Evolutionary conservation across 1,140 invertebrate genomes (phyloP), one percentile per base, ranked within the genome.

Genomic region (Sinonovacula constricta): DNA sequence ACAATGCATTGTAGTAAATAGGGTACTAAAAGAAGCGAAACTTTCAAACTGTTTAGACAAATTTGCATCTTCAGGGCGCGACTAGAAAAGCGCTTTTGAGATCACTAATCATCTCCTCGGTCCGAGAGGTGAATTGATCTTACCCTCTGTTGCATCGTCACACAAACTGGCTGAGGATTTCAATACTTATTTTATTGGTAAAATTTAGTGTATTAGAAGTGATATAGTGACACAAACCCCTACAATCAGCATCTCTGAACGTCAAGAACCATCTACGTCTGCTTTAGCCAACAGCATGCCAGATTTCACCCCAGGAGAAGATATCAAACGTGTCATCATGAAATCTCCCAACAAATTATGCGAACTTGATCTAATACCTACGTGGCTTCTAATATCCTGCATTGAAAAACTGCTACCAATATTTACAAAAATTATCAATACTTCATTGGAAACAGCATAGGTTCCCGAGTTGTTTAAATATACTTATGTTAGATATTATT

Each of bases 351-450:
- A 57, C 54, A 57, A 57, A 28, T 57, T 22, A n/a, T 57, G 72
- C 34, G 72, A 75, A 56, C 26, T 66, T 22, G 72, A 75, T 56
- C 72, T 39, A 22, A 31, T 75, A 34, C 60, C 62, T 36, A 75
- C 72, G 39, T 75, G 68, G 60, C 51, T 75, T 2, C 36, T 75
- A 28, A 75, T 66, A 56, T 24, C 15, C 28, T 75, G 60, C 31
- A 3, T 75, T 30, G 60, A 75, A 26, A 62, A 75, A 36, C 62
- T 66, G n/a, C 33, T 66, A 56, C 62, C 72, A 34, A 15, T 62
- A 2, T 24, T 75, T 14, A 75, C 5, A n/a, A 33, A 57, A 33
- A 31, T 65, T 22, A 22, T 74, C 36, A 74, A 74, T 51, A 1
- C 34, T 30, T 74, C 72, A 28, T 33, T 75, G 22, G 33, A 75